Evolutionary conservation across 1,140 invertebrate genomes (phyloP).

Genomic region (Aleiodes sp.): DNA sequence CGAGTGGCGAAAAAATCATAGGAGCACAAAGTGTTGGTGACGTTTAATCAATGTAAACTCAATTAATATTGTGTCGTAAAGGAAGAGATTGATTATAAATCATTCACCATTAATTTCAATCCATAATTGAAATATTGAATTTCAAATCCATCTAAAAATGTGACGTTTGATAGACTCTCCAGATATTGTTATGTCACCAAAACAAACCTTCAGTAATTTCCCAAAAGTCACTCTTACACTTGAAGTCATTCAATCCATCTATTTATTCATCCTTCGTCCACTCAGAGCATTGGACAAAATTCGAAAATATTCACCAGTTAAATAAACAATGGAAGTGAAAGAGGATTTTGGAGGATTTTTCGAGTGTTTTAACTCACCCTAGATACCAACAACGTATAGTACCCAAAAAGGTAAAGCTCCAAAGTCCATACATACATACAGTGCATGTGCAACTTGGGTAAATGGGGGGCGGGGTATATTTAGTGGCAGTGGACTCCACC

Average conservation of each 20-base stretch:
- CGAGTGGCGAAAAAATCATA: too few species aligned
- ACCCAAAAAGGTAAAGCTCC: conserved; percentile 21
- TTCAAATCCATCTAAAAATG: too few species aligned
- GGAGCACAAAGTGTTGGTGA: too few species aligned
- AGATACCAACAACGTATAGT: background rate
- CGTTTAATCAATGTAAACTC: too few species aligned
- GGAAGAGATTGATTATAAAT: too few species aligned
- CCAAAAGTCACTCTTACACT: too few species aligned
- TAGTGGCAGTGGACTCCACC: conserved; percentile 51
- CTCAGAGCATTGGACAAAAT: background rate
- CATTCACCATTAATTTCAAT: too few species aligned
- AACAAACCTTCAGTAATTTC: too few species aligned
- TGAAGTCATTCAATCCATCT: background rate
- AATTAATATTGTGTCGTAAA: too few species aligned
- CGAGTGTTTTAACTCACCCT: background rate
- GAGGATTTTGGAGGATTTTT: conserved; percentile 3
- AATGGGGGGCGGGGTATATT: conserved; percentile 40
- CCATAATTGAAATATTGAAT: too few species aligned
- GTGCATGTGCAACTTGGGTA: background rate
- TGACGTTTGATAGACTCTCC: too few species aligned
- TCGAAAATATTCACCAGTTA: conserved; percentile 11
- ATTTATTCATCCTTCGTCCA: background rate
- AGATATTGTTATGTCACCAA: too few species aligned
- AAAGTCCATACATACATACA: background rate
- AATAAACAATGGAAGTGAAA: conserved; percentile 11